Base-by-base conservation (phyloP, 2,888 invertebrate species). In the Plebejus anna region DNA sequence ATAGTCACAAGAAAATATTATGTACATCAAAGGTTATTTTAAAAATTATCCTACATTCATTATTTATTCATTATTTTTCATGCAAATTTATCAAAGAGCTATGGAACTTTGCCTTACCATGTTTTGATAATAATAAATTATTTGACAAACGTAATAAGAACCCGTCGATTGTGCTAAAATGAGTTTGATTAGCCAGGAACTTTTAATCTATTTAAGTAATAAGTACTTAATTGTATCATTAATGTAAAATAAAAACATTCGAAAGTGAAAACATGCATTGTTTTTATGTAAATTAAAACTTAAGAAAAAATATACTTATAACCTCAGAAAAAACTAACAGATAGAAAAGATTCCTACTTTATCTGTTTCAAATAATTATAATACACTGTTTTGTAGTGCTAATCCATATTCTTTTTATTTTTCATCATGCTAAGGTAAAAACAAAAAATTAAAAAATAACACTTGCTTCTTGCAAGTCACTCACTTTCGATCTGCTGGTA, bases 401-500 rank as follows among this genome's bases (percentile, higher is more conserved):
- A 55, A 55, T 47, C 47, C 2, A 47, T 47, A 47, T 11, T 55
- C 13, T 16, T 16, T 16, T 16, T 0, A 16, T 16, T 55, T 4
- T 16, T 16, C 4, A 16, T 4, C 16, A 55, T 55, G 55, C 55
- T 55, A 1, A 0, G 11, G 13, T n/a, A 38, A 70, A 0, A 38
- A 16, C 11, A 38, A 32, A 32, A 66, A 32, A 32, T 11, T 13
- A 32, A 61, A 61, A 28, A 61, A 28, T 13, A 66, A 36, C 32
- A 66, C 16, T 32, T 5, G 66, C 32, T 32, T 28, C 66, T 66
- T 66, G 66, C 66, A 66, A 16, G 32, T 66, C 13, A 73, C 73
- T 73, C 36, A 73, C 73, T 28, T 51, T 73, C 73, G 13, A 73
- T 28, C 73, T 72, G 72, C 51, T 55, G 73, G 73, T 73, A 73